Base-by-base conservation (phyloP, 2,888 invertebrate species). In the Candidula unifasciata region DNA sequence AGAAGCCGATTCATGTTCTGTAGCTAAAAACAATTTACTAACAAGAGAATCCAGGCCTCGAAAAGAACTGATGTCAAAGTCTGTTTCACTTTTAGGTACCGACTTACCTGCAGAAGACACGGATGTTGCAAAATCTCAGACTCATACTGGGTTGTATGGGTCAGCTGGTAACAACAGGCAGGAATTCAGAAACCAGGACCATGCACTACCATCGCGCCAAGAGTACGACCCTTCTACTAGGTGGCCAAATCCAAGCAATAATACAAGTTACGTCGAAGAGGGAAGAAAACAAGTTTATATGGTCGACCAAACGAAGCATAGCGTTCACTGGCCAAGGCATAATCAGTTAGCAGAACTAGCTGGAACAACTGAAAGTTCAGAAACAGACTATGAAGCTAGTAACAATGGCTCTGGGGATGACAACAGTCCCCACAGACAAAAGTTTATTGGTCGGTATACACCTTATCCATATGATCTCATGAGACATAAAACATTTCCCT, bases 401-500 rank as follows among this genome's bases (percentile, higher is more conserved):
- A 52, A 2, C 73, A 10, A 16, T 44, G 73, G 52, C 1, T 3
- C 44, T 1, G 10, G 2, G 2, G 52, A 52, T 13, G 10, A 33
- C 10, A 77, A 2, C 16, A 35, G 18, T 24, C 24, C 18, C 13
- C 35, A 33, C 33, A 16, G 57, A 24, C 74, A 27, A n/a, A 13
- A 60, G 18, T 77, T 60, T 60, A 1, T 18, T 33, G 77, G 57
- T 10, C 60, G 78, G 27, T 78, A 35, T 18, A 78, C 78, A 0
- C 78, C 78, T 64, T 78, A 33, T 37, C 78, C 78, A 13, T 77
- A 33, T 60, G 57, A 33, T 24, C 5, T 24, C 6, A 13, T 77
- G 10, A 60, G 60, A 24, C 33, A 21, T 33, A 57, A 77, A 33
- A 30, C 37, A 33, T 5, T 35, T 6, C 13, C 3, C 27, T 16